Evolutionary conservation across 2,113 vertebrate genomes (phyloP), one percentile per base, ranked within the genome.

Genomic region (Brachyhypopomus gauderio): DNA sequence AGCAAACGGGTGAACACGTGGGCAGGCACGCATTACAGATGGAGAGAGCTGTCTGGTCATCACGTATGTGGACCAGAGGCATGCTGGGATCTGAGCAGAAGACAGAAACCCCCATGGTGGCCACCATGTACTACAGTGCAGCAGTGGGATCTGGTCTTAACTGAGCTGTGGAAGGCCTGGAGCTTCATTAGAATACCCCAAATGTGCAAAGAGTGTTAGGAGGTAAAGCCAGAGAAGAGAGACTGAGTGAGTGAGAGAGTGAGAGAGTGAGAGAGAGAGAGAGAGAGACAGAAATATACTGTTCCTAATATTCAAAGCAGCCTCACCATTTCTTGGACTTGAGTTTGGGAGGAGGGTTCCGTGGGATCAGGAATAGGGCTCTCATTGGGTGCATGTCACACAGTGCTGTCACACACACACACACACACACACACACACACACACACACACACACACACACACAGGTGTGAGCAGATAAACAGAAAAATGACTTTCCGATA

Each of bases 351-450:
- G 96, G 95, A 2, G 95, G 95, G 77, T 97, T 97, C 87, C 96
- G 94, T 12, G 96, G 96, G 83, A 97, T 97, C 76, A 97, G 93
- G 90, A 97, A 97, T 69, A 97, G 94, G 11, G 96, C 96, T 83
- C 96, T 94, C 96, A 97, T 97, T 19, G 96, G 96, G 73, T 97
- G 96, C 96, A 97, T 97, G 87, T 97, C 96, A 84, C 96, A 97
- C 83, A 97, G 88, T 30, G 96, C 96, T 97, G 85, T 12, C 19
- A 60, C 59, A 59, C 52, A 76, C 34, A 48, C 12, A 63, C 56
- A 16, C 16, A 30, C 25, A 67, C 23, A 66, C 63, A 66, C 63
- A 66, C n/a, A 48, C 45, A 48, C 45, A 48, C 45, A 48, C 45
- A 48, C 45, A 48, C 45, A 48, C 45, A 48, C 45, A 48, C 45